Base-by-base conservation (phyloP, 2,888 invertebrate species). In the Melanotus villosus region DNA sequence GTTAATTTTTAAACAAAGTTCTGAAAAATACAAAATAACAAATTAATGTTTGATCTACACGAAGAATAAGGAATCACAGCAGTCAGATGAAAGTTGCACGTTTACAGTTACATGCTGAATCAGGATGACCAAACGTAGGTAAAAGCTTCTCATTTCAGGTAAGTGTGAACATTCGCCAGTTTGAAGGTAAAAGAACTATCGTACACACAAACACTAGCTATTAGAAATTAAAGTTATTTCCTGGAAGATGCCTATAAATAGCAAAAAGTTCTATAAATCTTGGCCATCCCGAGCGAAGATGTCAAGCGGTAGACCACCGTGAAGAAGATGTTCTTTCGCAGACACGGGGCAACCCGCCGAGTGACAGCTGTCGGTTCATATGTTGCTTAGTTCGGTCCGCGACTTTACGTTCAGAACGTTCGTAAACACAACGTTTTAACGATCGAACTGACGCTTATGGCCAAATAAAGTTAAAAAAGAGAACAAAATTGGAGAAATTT, bases 311-410 rank as follows among this genome's bases (percentile, higher is more conserved):
- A 74, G 80, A 82, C 82, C 82, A 82, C 82, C 81, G 76, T 74
- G 81, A 82, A 80, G 79, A 81, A 81, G 81, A 82, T 77, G 80
- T 81, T 79, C 77, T 70, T 74, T 68, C 50, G 73, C 75, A 76
- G 80, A 80, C 79, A 76, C 73, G 74, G 76, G 80, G 78, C 80
- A 76, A 80, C 80, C 80, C 79, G 79, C 75, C 78, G 80, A 80
- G 78, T 81, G 81, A 80, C 81, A 80, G 81, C 81, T 80, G 79
- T 81, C 80, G 73, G 73, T 75, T 74, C 67, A 19, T 64, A 64
- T 70, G 62, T 70, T 63, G 68, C 38, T 56, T 52, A 64, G 59
- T 71, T 67, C 57, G 34, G 34, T 72, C 70, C 66, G 68, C 69
- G 58, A 72, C 60, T 71, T 68, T 68, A 68, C 60, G 71, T 68